Conservation (phyloP, 2,797 vertebrate species). For the Enteromius trimaculatus region DNA sequence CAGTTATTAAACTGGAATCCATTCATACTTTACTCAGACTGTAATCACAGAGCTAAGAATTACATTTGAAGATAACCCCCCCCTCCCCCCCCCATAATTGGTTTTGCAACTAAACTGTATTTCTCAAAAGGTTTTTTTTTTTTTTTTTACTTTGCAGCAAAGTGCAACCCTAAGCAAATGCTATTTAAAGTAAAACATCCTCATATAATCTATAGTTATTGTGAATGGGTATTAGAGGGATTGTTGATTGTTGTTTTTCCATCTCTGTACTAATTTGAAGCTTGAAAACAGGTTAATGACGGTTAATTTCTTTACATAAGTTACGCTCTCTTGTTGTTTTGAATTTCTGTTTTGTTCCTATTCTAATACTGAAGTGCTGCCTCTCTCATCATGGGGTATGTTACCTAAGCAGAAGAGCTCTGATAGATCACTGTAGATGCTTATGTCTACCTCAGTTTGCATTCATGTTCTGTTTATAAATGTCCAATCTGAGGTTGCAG, state of each 20-base stretch:
- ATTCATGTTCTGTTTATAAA: background rate
- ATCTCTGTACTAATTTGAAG: background rate
- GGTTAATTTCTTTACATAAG: background rate
- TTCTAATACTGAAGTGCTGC: background rate
- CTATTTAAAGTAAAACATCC: background rate
- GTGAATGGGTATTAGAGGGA: background rate
- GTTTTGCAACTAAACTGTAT: background rate
- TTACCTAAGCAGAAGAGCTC: background rate
- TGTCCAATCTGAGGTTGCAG: background rate
- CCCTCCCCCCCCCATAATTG: background rate
- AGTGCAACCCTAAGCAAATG: background rate
- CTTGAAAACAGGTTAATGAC: background rate
- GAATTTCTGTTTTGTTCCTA: background rate
- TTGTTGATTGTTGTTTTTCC: background rate
- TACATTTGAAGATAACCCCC: background rate
- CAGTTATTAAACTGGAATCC: background rate
- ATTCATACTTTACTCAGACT: background rate
- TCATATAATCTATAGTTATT: background rate
- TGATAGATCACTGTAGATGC: background rate
- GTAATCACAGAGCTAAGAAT: background rate
- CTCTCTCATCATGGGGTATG: background rate
- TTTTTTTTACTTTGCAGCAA: background rate
- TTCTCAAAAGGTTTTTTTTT: background rate
- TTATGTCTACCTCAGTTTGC: slow-evolving; percentile 7
- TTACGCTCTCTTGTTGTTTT: background rate